Evolutionary conservation across 1,140 invertebrate genomes (phyloP).

Genomic region (Meloidogyne floridensis): DNA sequence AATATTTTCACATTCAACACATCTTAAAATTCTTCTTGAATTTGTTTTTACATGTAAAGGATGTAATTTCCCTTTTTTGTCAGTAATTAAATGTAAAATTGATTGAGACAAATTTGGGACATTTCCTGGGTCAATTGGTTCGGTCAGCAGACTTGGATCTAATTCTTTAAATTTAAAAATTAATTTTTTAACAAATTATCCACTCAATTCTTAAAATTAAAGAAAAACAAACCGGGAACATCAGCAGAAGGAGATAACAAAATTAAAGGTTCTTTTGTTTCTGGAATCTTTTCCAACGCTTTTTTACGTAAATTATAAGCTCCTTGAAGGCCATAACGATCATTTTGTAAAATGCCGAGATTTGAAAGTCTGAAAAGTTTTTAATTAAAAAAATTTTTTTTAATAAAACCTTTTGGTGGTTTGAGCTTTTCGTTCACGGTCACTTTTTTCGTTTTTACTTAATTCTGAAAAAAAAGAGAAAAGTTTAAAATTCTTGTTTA

Average conservation of each 20-base stretch:
- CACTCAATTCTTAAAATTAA: too few relatives aligned
- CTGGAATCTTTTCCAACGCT: slow-evolving; percentile 24
- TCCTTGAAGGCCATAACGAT: slow-evolving; percentile 40
- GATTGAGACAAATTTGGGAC: slow-evolving; percentile 35
- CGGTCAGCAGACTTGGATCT: slow-evolving; percentile 45
- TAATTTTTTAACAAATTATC: too few relatives aligned
- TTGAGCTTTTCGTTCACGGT: not conserved
- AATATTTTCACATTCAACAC: slow-evolving; percentile 37
- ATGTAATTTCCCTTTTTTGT: slow-evolving; percentile 4
- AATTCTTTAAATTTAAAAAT: slow-evolving; percentile 42
- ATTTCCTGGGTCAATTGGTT: slow-evolving; percentile 36
- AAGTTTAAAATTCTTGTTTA: not conserved
- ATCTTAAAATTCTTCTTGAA: slow-evolving; percentile 36
- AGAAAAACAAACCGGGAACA: slow-evolving; percentile 30
- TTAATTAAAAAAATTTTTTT: slow-evolving; percentile 5
- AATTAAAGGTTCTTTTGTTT: not conserved
- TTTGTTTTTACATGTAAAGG: slow-evolving; percentile 40
- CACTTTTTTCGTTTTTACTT: not conserved
- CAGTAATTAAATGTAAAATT: slow-evolving; percentile 38
- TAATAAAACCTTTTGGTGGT: slow-evolving; percentile 4
- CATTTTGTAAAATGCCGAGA: slow-evolving; percentile 38
- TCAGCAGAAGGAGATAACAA: slow-evolving; percentile 20
- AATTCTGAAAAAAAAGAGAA: not conserved
- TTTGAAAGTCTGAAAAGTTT: slow-evolving; percentile 42
- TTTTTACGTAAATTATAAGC: slow-evolving; percentile 41